These are phyloP conservation scores for Sparidentex hasta DNA, from an alignment of 2,797 vertebrate species.

Conservation along the genomic window DNA sequence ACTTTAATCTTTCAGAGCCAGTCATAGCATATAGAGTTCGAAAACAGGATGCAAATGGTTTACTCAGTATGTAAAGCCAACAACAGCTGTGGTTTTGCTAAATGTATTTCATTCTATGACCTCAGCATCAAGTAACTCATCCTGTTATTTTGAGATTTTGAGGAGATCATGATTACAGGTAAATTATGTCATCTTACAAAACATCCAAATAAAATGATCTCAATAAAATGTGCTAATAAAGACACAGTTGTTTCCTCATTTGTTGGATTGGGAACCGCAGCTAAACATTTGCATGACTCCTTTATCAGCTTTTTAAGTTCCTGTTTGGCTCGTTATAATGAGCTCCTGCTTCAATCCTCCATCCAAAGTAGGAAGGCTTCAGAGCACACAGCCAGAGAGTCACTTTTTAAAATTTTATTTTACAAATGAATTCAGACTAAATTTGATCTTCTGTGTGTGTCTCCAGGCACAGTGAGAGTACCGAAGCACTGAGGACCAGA, in stretches of 20 bases:
- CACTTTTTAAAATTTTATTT: conserved; percentile 12
- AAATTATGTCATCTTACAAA: background rate
- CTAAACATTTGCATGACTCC: conserved; percentile 45
- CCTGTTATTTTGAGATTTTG: background rate
- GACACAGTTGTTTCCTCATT: conserved; percentile 10
- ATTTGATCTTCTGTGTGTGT: conserved; percentile 45
- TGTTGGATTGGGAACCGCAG: conserved; percentile 17
- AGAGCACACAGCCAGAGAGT: conserved; percentile 21
- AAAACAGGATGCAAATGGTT: background rate
- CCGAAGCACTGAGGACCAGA: conserved; percentile 83
- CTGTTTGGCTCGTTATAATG: conserved; percentile 35
- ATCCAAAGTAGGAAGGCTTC: conserved; percentile 28
- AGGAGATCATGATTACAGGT: background rate
- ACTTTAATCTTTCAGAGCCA: background rate
- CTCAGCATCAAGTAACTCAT: background rate
- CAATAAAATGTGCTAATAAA: conserved; percentile 6
- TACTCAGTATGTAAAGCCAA: background rate
- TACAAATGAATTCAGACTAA: conserved; percentile 34
- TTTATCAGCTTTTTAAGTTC: conserved; percentile 36
- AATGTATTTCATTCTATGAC: background rate
- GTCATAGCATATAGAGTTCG: background rate
- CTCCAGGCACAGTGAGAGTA: conserved; percentile 83
- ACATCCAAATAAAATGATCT: background rate
- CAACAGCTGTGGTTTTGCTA: background rate
- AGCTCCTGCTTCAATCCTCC: conserved; percentile 12